These are phyloP conservation scores for Gallinago undulata DNA, from an alignment of 2,113 vertebrate species.

Conservation along the genomic window DNA sequence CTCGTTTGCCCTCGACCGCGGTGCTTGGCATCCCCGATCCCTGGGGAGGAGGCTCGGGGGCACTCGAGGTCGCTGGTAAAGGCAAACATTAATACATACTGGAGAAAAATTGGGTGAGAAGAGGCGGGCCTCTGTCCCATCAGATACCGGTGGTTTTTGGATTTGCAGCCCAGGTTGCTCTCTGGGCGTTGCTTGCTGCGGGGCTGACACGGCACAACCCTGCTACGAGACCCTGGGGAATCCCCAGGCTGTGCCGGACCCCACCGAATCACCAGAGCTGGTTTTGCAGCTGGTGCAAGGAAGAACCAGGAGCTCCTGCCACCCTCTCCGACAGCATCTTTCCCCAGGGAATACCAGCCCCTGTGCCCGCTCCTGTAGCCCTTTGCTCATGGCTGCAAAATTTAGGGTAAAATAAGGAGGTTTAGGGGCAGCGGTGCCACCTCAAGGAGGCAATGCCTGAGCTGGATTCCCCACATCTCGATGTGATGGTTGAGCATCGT, in stretches of 20 bases:
- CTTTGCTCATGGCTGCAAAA: not conserved
- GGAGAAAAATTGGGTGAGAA: constrained; percentile 39
- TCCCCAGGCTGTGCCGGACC: fast-evolving
- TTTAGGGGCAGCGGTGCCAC: not conserved
- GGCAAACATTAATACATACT: not conserved
- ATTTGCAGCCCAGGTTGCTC: not conserved
- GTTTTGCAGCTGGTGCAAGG: not conserved
- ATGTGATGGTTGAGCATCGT: not conserved
- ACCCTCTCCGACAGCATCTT: not conserved
- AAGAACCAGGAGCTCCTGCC: not conserved
- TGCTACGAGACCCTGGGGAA: not conserved
- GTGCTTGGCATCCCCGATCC: not conserved
- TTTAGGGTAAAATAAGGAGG: not conserved
- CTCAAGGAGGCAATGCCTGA: fast-evolving
- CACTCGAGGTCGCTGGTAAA: constrained; percentile 5
- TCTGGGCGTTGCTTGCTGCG: not conserved
- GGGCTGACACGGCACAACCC: not conserved
- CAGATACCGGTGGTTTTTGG: not conserved
- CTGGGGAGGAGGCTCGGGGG: not conserved
- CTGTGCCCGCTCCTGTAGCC: not conserved
- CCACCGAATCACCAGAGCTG: fast-evolving
- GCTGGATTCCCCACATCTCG: not conserved
- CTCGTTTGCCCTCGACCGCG: fast-evolving
- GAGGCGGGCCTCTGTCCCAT: constrained; percentile 24
- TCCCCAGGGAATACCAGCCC: fast-evolving